Conservation (phyloP, 2,888 invertebrate genomes). For the Orthonychiurus folsomi region DNA sequence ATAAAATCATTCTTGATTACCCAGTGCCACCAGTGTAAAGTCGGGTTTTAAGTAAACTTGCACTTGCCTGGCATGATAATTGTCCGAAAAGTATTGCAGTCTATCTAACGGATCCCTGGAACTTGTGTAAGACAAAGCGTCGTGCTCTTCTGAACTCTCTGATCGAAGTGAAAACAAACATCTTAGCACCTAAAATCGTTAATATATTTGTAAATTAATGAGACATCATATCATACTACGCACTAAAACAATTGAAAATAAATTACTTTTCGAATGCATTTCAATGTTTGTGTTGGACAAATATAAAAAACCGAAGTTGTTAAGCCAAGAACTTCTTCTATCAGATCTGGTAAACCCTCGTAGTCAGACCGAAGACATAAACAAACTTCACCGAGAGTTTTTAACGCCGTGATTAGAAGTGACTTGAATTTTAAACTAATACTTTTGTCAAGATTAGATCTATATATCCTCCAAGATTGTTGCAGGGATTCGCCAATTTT, state of each 20-base stretch:
- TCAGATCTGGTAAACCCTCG: slow-evolving; percentile 45
- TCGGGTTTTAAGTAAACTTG: not conserved
- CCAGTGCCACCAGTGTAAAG: too few relatives aligned
- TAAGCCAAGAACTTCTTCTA: slow-evolving; percentile 71
- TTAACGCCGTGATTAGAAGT: slow-evolving; percentile 56
- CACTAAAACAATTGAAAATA: too few relatives aligned
- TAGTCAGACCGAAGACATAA: slow-evolving; percentile 30
- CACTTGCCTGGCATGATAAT: slow-evolving; percentile 6
- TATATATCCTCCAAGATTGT: slow-evolving; percentile 35
- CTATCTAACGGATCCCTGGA: slow-evolving; percentile 9
- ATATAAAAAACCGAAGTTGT: slow-evolving; percentile 61
- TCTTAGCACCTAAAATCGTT: not conserved
- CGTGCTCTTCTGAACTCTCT: not conserved
- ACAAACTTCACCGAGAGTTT: slow-evolving; percentile 57
- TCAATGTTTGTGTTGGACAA: slow-evolving; percentile 60
- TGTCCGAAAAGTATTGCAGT: slow-evolving; percentile 13
- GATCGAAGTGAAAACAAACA: not conserved
- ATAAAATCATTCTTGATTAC: too few relatives aligned
- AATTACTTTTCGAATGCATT: slow-evolving; percentile 67
- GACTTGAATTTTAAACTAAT: slow-evolving; percentile 65
- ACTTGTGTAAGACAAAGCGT: not conserved
- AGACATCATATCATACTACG: not conserved
- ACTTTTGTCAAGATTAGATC: slow-evolving; percentile 60
- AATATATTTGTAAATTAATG: not conserved
- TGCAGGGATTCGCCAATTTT: slow-evolving; percentile 31